phyloP scores from a whole-genome alignment of 2,888 invertebrate species.

The Andrena dorsata region DNA sequence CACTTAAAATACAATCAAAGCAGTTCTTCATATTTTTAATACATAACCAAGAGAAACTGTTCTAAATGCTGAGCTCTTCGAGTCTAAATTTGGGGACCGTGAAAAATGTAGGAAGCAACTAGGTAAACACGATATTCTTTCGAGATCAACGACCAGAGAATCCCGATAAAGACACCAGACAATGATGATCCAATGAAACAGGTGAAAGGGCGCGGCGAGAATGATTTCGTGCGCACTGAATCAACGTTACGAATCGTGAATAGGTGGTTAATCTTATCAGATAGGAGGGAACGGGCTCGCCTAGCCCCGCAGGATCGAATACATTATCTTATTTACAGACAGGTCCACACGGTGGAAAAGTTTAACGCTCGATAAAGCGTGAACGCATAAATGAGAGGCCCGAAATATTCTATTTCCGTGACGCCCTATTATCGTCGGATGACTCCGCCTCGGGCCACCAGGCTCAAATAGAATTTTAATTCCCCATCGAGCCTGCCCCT shows the following conservation, averaged over 20 bases:
- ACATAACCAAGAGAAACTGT: too few relatives aligned
- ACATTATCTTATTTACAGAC: constrained; percentile 56
- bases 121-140: neutral
- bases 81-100: too few relatives aligned
- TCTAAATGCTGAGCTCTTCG: too few relatives aligned
- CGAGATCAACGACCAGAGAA: neutral
- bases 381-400: constrained; percentile 51
- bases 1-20: neutral
- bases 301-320: constrained; percentile 48
- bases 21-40: neutral
- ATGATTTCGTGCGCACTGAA: neutral
- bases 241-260: constrained; percentile 39
- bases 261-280: constrained; percentile 52
- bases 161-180: constrained; percentile 13
- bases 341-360: constrained; percentile 17
- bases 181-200: constrained; percentile 11
- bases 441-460: neutral
- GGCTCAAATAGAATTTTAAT: constrained; percentile 30
- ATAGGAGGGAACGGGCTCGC: constrained; percentile 25
- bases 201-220: constrained; percentile 4
- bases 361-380: constrained; percentile 58
- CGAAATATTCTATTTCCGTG: constrained; percentile 44
- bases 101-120: neutral
- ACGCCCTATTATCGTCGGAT: constrained; percentile 38
- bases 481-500: constrained; percentile 5